These are phyloP conservation scores for Pachyuromys duprasi DNA, from an alignment of 2,797 vertebrate species.

Conservation along the genomic window DNA sequence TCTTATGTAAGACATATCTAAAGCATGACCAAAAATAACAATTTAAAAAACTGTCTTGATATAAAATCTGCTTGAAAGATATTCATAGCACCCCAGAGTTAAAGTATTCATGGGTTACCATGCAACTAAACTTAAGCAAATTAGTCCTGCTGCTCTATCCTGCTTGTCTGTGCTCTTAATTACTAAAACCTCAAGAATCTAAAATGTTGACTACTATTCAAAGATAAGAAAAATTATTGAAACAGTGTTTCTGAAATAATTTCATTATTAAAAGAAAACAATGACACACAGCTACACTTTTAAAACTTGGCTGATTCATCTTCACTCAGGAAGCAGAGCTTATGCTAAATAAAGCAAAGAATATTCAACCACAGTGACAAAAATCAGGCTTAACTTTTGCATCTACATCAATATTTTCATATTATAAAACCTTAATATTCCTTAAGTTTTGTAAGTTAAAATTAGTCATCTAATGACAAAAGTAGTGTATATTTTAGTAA, in stretches of 20 bases:
- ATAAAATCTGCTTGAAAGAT: constrained; percentile 53
- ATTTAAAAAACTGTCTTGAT: neutral
- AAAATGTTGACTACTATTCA: constrained; percentile 68
- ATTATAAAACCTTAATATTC: constrained; percentile 29
- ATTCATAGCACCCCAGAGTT: neutral
- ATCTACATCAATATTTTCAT: neutral
- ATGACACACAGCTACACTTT: constrained; percentile 64
- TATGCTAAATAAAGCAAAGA: constrained; percentile 29
- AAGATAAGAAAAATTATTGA: constrained; percentile 70
- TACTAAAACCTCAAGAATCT: constrained; percentile 46
- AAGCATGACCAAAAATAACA: constrained; percentile 4
- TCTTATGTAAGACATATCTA: constrained; percentile 21
- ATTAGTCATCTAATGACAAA: constrained; percentile 52
- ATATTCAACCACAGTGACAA: constrained; percentile 8
- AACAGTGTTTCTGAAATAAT: constrained; percentile 58
- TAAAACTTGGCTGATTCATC: constrained; percentile 44
- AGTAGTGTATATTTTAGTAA: constrained; percentile 44
- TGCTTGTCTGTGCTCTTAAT: constrained; percentile 37
- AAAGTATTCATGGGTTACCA: neutral
- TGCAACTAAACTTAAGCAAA: constrained; percentile 23
- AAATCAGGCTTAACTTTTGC: constrained; percentile 20
- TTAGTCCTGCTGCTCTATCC: neutral
- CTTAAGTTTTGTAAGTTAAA: neutral
- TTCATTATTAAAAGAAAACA: constrained; percentile 69
- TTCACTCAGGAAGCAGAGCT: constrained; percentile 21